Percentiles rank a stretch among this genome's conserved stretches.
These are phyloP conservation scores for Dendrolimus kikuchii DNA, from an alignment of 1,140 invertebrate species.

Conservation along the genomic window DNA sequence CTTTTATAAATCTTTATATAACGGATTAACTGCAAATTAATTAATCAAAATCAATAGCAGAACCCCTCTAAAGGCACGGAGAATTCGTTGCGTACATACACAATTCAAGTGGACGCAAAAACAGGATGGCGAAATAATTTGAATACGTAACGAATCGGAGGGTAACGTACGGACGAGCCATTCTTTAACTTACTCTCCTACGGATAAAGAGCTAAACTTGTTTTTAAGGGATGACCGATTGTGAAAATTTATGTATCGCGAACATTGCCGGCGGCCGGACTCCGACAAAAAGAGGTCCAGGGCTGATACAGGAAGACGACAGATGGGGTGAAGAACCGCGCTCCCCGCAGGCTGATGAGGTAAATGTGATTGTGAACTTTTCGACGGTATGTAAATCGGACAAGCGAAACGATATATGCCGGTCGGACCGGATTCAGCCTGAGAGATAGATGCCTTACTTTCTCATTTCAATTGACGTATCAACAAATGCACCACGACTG, in stretches of 20 bases:
- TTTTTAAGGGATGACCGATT: constrained; percentile 71
- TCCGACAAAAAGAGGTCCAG: constrained; percentile 57
- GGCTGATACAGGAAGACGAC: constrained; percentile 65
- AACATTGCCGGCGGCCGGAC: constrained; percentile 56
- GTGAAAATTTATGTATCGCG: constrained; percentile 69
- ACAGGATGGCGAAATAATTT: constrained; percentile 67
- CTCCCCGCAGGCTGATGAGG: constrained; percentile 70
- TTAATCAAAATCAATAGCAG: constrained; percentile 46
- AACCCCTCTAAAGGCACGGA: constrained; percentile 35
- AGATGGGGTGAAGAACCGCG: constrained; percentile 61
- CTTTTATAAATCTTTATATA: too few relatives aligned
- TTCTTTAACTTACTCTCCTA: constrained; percentile 63
- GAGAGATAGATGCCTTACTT: constrained; percentile 49
- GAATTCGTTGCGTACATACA: constrained; percentile 41
- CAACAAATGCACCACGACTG: constrained; percentile 23
- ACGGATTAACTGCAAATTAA: constrained; percentile 10
- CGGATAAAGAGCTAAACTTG: constrained; percentile 71
- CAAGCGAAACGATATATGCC: constrained; percentile 45
- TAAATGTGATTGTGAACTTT: constrained; percentile 72
- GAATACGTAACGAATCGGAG: constrained; percentile 69
- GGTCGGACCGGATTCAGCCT: constrained; percentile 36
- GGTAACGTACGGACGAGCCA: constrained; percentile 59
- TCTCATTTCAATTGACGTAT: constrained; percentile 45
- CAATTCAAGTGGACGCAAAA: constrained; percentile 51
- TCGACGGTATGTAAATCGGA: constrained; percentile 69